Conservation (phyloP, 1,140 invertebrate species). For the Atta colombica region DNA sequence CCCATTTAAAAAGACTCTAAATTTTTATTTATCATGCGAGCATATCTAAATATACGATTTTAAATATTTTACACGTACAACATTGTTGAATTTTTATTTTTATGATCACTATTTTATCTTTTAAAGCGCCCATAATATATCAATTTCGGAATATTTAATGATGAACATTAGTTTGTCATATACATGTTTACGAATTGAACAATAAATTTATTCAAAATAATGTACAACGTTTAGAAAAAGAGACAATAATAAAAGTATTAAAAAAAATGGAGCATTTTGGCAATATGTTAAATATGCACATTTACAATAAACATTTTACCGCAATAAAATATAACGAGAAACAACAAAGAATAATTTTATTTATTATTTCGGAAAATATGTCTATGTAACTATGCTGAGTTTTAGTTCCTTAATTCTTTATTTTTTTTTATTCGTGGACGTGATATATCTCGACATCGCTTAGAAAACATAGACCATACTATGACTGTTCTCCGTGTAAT, state of each 20-base stretch:
- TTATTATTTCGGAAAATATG: background rate
- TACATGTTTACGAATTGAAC: background rate
- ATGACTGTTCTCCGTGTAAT: slow-evolving; percentile 41
- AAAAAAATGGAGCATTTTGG: background rate
- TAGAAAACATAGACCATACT: slow-evolving; percentile 30
- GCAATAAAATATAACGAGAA: background rate
- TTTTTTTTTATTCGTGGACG: background rate
- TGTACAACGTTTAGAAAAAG: background rate
- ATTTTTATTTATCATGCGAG: slow-evolving; percentile 50
- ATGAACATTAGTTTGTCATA: background rate
- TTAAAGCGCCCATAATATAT: slow-evolving; percentile 6
- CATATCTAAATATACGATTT: slow-evolving; percentile 34
- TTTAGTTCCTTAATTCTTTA: slow-evolving; percentile 28
- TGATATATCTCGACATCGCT: slow-evolving; percentile 52
- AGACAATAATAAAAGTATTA: background rate
- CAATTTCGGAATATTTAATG: background rate
- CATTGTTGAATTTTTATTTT: slow-evolving; percentile 10
- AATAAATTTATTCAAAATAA: background rate
- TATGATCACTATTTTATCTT: slow-evolving; percentile 46
- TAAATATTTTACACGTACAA: slow-evolving; percentile 21
- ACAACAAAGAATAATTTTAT: background rate
- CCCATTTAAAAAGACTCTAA: background rate
- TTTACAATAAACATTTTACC: background rate
- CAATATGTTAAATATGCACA: too few relatives aligned
- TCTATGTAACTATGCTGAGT: background rate